These are phyloP conservation scores for Caenorhabditis virilis DNA, from an alignment of 2,888 invertebrate species.

Conservation along the genomic window DNA sequence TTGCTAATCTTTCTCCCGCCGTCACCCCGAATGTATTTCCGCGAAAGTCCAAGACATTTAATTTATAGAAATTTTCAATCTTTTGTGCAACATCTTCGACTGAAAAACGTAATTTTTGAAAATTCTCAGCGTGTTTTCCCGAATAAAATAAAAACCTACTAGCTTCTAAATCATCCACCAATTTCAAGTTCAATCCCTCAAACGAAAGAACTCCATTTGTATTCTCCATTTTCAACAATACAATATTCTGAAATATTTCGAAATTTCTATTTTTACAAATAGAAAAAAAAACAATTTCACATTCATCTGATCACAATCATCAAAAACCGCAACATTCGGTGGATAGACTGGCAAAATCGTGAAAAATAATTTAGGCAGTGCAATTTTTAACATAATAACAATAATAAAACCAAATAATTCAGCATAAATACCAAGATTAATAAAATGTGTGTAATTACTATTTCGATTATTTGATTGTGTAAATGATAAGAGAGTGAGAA, in stretches of 20 bases:
- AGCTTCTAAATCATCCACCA: conserved; percentile 15
- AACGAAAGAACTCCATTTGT: conserved; percentile 13
- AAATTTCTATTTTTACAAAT: neutral
- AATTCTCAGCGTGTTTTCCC: too few relatives aligned
- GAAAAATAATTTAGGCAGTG: conserved; percentile 22
- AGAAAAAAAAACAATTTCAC: neutral
- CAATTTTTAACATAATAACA: too few relatives aligned
- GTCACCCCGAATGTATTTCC: conserved; percentile 61
- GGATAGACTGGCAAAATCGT: conserved; percentile 20
- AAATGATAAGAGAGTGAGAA: too few relatives aligned
- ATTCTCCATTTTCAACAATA: conserved; percentile 14
- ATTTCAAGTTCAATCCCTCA: conserved; percentile 14
- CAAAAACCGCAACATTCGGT: neutral
- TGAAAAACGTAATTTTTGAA: conserved; percentile 13
- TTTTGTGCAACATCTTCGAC: conserved; percentile 40
- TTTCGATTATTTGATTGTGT: too few relatives aligned
- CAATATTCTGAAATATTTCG: conserved; percentile 9
- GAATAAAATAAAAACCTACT: conserved; percentile 6
- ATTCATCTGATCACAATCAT: conserved; percentile 1
- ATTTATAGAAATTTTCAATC: conserved; percentile 25
- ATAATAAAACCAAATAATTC: too few relatives aligned
- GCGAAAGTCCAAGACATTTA: conserved; percentile 52
- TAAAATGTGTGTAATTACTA: too few relatives aligned
- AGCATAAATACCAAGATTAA: too few relatives aligned
- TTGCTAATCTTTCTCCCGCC: conserved; percentile 50